These are phyloP conservation scores for Molanna angustata DNA, from an alignment of 2,888 invertebrate genomes.

Conservation along the genomic window DNA sequence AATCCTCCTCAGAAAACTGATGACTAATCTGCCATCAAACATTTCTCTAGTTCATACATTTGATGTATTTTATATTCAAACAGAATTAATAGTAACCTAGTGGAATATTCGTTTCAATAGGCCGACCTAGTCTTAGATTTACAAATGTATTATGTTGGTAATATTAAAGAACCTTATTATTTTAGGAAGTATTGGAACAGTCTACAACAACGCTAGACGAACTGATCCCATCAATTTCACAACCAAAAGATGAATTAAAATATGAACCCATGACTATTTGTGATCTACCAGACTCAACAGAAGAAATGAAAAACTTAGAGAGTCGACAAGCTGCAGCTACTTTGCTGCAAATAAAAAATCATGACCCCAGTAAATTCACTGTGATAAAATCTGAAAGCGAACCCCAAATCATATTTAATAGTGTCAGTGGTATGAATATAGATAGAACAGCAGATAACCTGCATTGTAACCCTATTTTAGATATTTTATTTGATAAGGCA, in stretches of 20 bases:
- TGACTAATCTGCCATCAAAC: too few species aligned
- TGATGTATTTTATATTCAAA: too few species aligned
- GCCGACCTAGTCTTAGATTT: too few species aligned
- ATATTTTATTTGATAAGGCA: slow-evolving; percentile 51
- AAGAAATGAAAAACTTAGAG: slow-evolving; percentile 55
- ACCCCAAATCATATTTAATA: slow-evolving; percentile 59
- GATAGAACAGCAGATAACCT: slow-evolving; percentile 54
- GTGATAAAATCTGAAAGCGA: slow-evolving; percentile 47
- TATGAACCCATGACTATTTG: slow-evolving; percentile 45
- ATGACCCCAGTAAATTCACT: slow-evolving; percentile 51
- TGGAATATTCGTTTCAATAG: too few species aligned
- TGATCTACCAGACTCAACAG: slow-evolving; percentile 53
- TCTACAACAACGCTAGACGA: slow-evolving; percentile 59
- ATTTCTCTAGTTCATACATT: too few species aligned
- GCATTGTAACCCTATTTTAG: slow-evolving; percentile 55
- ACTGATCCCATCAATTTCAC: slow-evolving; percentile 52
- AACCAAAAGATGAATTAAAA: slow-evolving; percentile 42
- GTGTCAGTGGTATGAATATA: slow-evolving; percentile 55
- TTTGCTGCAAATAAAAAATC: slow-evolving; percentile 53
- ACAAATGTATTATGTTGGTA: too few species aligned
- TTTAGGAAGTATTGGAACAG: slow-evolving; percentile 58
- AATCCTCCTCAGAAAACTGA: too few species aligned
- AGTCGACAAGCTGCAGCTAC: slow-evolving; percentile 55
- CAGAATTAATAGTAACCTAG: too few species aligned
- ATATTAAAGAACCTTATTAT: too few species aligned